A percentile compares a stretch with the other conserved stretches of the same genome.
Conservation (phyloP, 1,140 invertebrate genomes). For the Phortica variegata region DNA sequence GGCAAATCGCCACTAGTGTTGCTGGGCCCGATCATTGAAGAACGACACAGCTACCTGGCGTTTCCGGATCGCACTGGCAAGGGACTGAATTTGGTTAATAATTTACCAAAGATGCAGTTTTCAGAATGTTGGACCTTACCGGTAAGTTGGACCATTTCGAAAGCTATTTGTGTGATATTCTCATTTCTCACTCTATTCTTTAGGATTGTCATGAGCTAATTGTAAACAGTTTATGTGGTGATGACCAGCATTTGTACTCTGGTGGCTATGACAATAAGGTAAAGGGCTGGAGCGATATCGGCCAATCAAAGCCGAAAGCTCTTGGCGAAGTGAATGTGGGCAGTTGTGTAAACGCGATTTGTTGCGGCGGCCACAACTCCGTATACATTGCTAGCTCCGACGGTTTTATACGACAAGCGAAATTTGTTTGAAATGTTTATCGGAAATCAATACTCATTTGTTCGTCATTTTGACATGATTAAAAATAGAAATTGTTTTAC, state of each 20-base stretch:
- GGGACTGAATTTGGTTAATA: conserved; percentile 40
- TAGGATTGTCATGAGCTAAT: conserved; percentile 51
- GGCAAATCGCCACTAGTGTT: conserved; percentile 45
- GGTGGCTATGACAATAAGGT: conserved; percentile 52
- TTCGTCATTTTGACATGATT: too few species aligned
- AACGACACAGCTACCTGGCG: conserved; percentile 31
- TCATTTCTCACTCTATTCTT: neutral
- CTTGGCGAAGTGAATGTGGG: conserved; percentile 41
- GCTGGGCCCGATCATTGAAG: conserved; percentile 32
- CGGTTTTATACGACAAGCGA: conserved; percentile 37
- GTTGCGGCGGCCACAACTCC: conserved; percentile 32
- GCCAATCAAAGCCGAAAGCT: conserved; percentile 16
- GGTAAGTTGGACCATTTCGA: conserved; percentile 17
- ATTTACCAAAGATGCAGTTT: conserved; percentile 32
- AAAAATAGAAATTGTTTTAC: too few species aligned
- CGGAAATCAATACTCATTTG: too few species aligned
- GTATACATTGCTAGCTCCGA: conserved; percentile 44
- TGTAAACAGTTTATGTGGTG: conserved; percentile 43
- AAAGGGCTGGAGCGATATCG: conserved; percentile 45
- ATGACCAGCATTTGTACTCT: conserved; percentile 34
- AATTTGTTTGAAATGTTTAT: conserved; percentile 31
- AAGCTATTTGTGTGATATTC: neutral
- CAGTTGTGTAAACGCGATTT: conserved; percentile 41
- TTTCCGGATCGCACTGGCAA: conserved; percentile 49
- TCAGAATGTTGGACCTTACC: conserved; percentile 31